Evolutionary conservation across 2,797 vertebrate species (phyloP).

Genomic region (Epinephelus coioides): DNA sequence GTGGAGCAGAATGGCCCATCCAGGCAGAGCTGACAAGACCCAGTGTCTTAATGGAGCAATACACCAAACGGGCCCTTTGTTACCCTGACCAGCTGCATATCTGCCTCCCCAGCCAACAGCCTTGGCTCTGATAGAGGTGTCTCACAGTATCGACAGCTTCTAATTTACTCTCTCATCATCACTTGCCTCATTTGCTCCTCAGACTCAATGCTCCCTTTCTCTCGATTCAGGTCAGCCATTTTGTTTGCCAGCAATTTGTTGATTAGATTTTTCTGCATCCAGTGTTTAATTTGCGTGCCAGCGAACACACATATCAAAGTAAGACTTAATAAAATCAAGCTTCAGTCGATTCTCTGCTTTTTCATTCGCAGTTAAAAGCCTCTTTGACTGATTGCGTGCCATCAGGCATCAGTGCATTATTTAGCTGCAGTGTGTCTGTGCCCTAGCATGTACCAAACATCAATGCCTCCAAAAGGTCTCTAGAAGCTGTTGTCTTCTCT

Average conservation of each 20-base stretch:
- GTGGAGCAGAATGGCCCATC: conserved; percentile 78
- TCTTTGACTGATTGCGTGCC: conserved; percentile 66
- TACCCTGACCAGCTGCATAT: conserved; percentile 78
- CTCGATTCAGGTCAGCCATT: conserved; percentile 78
- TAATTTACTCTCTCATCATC: conserved; percentile 87
- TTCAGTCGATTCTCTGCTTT: conserved; percentile 44
- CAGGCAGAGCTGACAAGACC: conserved; percentile 80
- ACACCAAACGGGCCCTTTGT: conserved; percentile 77
- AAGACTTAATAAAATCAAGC: conserved; percentile 63
- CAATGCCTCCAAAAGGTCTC: conserved; percentile 64
- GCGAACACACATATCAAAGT: conserved; percentile 65
- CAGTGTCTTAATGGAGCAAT: conserved; percentile 86
- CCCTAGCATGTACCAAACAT: conserved; percentile 65
- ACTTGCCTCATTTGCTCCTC: conserved; percentile 82
- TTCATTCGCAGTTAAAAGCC: conserved; percentile 60
- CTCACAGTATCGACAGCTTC: conserved; percentile 83
- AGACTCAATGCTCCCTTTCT: conserved; percentile 83
- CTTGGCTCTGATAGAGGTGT: conserved; percentile 81
- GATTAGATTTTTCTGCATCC: conserved; percentile 71
- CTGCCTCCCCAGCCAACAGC: conserved; percentile 78
- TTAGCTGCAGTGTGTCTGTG: conserved; percentile 62
- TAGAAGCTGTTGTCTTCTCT: conserved; percentile 68
- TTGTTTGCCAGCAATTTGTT: conserved; percentile 80
- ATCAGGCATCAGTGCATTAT: conserved; percentile 69
- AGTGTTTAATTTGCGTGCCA: conserved; percentile 64